Conservation (phyloP, 92 coral and sea anemone genomes). For the Desmophyllum pertusum region DNA sequence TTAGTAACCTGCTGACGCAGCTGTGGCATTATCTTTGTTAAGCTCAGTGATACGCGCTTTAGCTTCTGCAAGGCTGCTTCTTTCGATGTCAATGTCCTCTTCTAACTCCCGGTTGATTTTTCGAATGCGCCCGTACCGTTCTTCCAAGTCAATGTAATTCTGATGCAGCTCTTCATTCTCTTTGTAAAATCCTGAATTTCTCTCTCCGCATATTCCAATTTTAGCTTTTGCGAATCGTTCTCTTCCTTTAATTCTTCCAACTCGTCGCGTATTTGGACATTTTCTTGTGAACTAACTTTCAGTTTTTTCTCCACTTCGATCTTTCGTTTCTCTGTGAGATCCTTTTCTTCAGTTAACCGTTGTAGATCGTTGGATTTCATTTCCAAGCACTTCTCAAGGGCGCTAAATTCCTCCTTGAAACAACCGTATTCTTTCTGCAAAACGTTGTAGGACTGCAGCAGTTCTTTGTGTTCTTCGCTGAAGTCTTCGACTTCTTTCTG, state of each 20-base stretch:
- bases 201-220: conserved; percentile 14
- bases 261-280: conserved; percentile 17
- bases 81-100: conserved; percentile 47
- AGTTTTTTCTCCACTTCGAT: conserved; percentile 23
- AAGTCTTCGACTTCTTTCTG: conserved; percentile 47
- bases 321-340: conserved; percentile 11
- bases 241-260: conserved; percentile 1
- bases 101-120: conserved; percentile 42
- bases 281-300: conserved; percentile 16
- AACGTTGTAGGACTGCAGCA: conserved; percentile 28
- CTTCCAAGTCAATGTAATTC: conserved; percentile 40
- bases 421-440: conserved; percentile 26
- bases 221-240: neutral
- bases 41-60: conserved; percentile 32
- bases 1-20: conserved; percentile 18
- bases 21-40: conserved; percentile 23
- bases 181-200: conserved; percentile 21
- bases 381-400: neutral
- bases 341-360: neutral
- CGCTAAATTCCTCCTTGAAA: conserved; percentile 10
- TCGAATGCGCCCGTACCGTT: conserved; percentile 40
- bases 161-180: conserved; percentile 46
- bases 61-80: conserved; percentile 18
- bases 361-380: conserved; percentile 1
- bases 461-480: conserved; percentile 42